phyloP scores from a whole-genome alignment of 1,140 invertebrate genomes.

The Gryllus bimaculatus region DNA sequence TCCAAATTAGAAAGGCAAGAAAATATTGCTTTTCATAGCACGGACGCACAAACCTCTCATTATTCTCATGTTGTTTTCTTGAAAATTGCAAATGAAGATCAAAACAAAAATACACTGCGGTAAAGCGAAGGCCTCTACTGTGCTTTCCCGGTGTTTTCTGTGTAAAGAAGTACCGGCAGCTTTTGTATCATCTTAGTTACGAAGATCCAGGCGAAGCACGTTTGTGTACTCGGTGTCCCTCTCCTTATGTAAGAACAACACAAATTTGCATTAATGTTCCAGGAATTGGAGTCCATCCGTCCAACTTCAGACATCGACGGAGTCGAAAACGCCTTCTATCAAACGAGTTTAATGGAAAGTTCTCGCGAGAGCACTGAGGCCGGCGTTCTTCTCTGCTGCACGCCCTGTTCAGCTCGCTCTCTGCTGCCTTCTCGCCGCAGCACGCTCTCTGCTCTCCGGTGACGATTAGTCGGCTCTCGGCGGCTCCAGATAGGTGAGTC shows the following conservation, averaged over 20 bases:
- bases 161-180: background rate
- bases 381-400: too few relatives aligned
- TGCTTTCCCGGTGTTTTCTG: background rate
- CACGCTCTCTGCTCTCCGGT: too few relatives aligned
- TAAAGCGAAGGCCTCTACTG: background rate
- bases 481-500: too few relatives aligned
- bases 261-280: constrained; percentile 1
- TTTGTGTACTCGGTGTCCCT: background rate
- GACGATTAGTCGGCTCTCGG: too few relatives aligned
- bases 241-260: background rate
- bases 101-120: background rate
- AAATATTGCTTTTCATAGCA: background rate
- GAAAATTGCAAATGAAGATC: background rate
- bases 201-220: background rate
- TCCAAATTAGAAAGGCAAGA: background rate
- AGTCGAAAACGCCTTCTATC: too few relatives aligned
- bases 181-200: background rate
- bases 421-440: too few relatives aligned
- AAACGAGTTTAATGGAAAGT: too few relatives aligned
- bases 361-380: too few relatives aligned
- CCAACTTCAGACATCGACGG: too few relatives aligned
- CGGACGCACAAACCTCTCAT: background rate
- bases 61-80: background rate
- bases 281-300: background rate
- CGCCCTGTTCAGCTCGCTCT: too few relatives aligned